Base-by-base conservation (phyloP, 1,140 invertebrate genomes). In the Spodoptera frugiperda region DNA sequence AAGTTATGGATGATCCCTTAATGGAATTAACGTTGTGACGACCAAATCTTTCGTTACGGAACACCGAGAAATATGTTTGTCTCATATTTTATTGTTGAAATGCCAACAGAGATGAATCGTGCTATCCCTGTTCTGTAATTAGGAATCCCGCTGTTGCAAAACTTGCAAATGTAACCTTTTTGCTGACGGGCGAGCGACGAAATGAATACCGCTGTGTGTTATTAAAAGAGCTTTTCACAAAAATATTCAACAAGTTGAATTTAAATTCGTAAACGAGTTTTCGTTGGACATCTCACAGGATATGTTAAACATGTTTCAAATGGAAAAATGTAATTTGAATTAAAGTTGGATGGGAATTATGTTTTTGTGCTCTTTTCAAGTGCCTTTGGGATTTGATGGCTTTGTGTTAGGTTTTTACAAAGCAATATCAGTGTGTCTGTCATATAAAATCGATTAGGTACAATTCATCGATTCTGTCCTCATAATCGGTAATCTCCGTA, bases 221-320 rank as follows among this genome's bases (percentile, higher is more conserved):
- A 67, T 67, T 49, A 67, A 67, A 67, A 49, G 19, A 1, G 46
- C 63, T 67, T 67, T 8, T 11, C 5, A 49, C 63, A 49, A 67
- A 67, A 67, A 67, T 46, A 67, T 49, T 67, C 46, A 67, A 67
- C 44, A 67, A 49, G 61, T 67, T 67, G 33, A 67, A 67, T 67
- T 67, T 46, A 51, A 67, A 49, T 67, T 67, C 3, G 19, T 51
- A n/a, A 49, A 30, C 14, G 46, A 48, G 30, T 63, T 63, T 11
- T 12, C 15, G 12, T 61, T 67, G 17, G 19, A 11, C 12, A 9
- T 67, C 15, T 49, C 46, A 19, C 19, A 51, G 30, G 63, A 51
- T 44, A 67, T 49, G 17, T 63, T 63, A 44, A 63, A 19, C 55
- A 33, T 46, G 59, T 63, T 44, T 46, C 8, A 63, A 63, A 63